Evolutionary conservation across 2,113 vertebrate species (phyloP).

Genomic region (Hypocryptadius cinnamomeus): DNA sequence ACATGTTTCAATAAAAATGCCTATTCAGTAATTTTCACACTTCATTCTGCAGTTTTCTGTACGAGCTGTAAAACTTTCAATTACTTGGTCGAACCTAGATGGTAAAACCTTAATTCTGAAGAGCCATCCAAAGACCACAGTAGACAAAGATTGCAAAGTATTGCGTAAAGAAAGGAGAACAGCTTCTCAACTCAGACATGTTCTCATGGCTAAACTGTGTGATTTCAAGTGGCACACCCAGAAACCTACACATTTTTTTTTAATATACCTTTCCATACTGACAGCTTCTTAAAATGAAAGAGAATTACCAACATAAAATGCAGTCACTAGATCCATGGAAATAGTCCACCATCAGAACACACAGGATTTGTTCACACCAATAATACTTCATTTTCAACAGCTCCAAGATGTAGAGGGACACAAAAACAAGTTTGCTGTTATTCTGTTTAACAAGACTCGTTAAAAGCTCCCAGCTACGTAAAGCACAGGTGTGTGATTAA

Average conservation of each 20-base stretch:
- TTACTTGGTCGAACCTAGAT: not conserved
- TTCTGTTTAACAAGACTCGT: not conserved
- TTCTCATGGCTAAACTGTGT: not conserved
- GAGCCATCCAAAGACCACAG: not conserved
- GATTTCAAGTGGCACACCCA: not conserved
- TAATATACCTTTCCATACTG: not conserved
- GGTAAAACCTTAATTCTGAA: not conserved
- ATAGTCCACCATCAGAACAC: not conserved
- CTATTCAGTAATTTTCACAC: not conserved
- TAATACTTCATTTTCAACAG: not conserved
- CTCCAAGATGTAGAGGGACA: not conserved
- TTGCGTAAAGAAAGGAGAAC: not conserved
- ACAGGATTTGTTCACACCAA: not conserved
- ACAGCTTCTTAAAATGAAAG: not conserved
- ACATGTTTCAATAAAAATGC: constrained; percentile 1
- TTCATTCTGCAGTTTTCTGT: not conserved
- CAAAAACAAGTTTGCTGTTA: not conserved
- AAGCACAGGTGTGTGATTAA: not conserved
- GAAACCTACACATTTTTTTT: not conserved
- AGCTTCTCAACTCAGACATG: not conserved
- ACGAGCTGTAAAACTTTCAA: not conserved
- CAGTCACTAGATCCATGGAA: not conserved
- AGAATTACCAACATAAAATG: not conserved
- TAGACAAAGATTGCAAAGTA: not conserved
- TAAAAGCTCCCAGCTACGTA: not conserved